These are phyloP conservation scores for Crypturellus undulatus DNA, from an alignment of 2,113 vertebrate species.

Conservation along the genomic window DNA sequence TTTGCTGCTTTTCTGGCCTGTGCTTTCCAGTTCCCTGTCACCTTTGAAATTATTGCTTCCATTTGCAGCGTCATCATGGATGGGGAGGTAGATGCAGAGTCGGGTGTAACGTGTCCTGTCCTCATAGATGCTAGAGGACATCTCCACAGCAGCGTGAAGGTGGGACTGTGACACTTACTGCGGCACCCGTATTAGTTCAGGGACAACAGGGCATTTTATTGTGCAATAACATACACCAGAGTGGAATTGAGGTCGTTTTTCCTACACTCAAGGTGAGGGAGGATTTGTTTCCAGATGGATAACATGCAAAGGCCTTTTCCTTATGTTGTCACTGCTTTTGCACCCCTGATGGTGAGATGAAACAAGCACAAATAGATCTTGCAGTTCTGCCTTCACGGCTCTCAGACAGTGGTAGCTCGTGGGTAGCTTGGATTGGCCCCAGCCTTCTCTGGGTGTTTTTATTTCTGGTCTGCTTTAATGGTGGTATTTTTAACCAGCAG, in stretches of 20 bases:
- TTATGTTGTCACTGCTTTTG: neutral
- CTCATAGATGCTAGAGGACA: neutral
- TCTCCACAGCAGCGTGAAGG: accelerated
- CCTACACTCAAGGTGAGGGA: neutral
- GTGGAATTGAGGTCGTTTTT: neutral
- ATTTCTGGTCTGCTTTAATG: neutral
- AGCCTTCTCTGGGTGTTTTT: neutral
- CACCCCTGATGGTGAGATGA: neutral
- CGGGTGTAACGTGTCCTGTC: neutral
- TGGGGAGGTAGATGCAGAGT: neutral
- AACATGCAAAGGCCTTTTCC: accelerated
- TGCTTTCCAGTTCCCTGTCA: neutral
- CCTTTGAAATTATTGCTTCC: neutral
- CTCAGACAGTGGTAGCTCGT: neutral
- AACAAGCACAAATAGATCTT: neutral
- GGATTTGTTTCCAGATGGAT: neutral
- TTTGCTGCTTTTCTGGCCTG: neutral
- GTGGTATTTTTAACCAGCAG: slow-evolving; percentile 35
- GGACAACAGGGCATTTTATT: neutral
- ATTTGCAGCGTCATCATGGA: neutral
- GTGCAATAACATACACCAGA: neutral
- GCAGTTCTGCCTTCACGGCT: neutral
- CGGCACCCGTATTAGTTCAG: neutral
- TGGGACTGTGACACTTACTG: neutral
- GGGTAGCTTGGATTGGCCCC: accelerated